phyloP scores from a whole-genome alignment of 2,113 vertebrate species.

The Anseranas semipalmata region DNA sequence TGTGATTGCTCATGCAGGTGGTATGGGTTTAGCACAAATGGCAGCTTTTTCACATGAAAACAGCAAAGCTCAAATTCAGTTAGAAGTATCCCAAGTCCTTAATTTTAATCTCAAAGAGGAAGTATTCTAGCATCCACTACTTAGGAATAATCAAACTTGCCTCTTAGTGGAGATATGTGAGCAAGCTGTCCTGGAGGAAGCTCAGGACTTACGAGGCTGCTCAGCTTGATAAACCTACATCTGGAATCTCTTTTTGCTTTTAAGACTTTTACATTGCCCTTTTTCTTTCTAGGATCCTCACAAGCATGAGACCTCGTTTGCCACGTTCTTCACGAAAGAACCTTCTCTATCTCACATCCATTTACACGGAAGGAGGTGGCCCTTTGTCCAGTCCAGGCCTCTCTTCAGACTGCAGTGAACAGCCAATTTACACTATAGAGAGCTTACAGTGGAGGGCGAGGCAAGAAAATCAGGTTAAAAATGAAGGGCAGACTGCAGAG shows the following conservation, averaged over 20 bases:
- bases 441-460: slow-evolving; percentile 82
- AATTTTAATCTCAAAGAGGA: background rate
- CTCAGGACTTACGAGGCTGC: background rate
- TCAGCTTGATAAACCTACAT: background rate
- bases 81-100: background rate
- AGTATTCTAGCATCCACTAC: background rate
- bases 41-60: background rate
- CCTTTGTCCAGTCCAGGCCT: slow-evolving; percentile 16
- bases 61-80: background rate
- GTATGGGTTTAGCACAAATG: background rate
- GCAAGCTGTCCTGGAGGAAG: background rate
- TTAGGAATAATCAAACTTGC: background rate
- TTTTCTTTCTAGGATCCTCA: slow-evolving; percentile 81
- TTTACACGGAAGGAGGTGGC: slow-evolving; percentile 86
- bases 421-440: slow-evolving; percentile 89
- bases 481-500: slow-evolving; percentile 21
- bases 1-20: background rate
- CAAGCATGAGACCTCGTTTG: slow-evolving; percentile 86
- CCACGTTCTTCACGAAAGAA: slow-evolving; percentile 82
- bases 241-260: background rate
- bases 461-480: slow-evolving; percentile 53
- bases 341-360: slow-evolving; percentile 86
- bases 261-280: background rate
- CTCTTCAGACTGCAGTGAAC: slow-evolving; percentile 52
- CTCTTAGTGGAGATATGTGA: background rate